A percentile compares a stretch with the other conserved stretches of the same genome.
phyloP scores from a whole-genome alignment of 2,888 invertebrate genomes.

The Lypha dubia region DNA sequence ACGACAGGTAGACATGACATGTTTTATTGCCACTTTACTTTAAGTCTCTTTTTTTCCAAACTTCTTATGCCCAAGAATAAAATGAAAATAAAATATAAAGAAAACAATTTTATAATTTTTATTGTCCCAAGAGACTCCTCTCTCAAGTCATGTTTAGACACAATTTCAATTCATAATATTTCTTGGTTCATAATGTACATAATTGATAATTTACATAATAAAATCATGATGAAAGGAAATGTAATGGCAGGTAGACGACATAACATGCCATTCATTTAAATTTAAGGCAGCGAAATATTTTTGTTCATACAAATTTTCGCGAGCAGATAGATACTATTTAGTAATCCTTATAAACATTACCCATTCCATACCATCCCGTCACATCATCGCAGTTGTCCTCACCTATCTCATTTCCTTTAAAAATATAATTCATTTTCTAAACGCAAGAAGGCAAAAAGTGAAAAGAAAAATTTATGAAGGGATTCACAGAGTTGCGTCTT shows the following conservation, averaged over 20 bases:
- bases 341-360: conserved; percentile 13
- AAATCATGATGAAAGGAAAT: conserved; percentile 51
- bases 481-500: conserved; percentile 25
- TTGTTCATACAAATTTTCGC: neutral
- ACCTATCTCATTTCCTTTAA: conserved; percentile 1
- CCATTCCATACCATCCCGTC: no score
- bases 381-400: conserved; percentile 22
- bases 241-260: conserved; percentile 47
- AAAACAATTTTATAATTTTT: conserved; percentile 16
- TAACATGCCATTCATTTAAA: conserved; percentile 13
- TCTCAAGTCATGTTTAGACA: conserved; percentile 59
- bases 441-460: conserved; percentile 4
- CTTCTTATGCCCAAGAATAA: conserved; percentile 17
- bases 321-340: neutral
- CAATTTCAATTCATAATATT: conserved; percentile 69
- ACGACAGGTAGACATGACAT: conserved; percentile 47
- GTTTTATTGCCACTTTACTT: conserved; percentile 53
- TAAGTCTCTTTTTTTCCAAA: no score
- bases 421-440: conserved; percentile 52
- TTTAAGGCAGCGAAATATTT: conserved; percentile 29
- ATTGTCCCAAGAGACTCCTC: conserved; percentile 42
- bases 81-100: conserved; percentile 12
- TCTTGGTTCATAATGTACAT: conserved; percentile 65
- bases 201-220: conserved; percentile 72
- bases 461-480: conserved; percentile 36